These are phyloP conservation scores for Chinchilla lanigera DNA, from an alignment of 2,113 vertebrate species.

Conservation along the genomic window DNA sequence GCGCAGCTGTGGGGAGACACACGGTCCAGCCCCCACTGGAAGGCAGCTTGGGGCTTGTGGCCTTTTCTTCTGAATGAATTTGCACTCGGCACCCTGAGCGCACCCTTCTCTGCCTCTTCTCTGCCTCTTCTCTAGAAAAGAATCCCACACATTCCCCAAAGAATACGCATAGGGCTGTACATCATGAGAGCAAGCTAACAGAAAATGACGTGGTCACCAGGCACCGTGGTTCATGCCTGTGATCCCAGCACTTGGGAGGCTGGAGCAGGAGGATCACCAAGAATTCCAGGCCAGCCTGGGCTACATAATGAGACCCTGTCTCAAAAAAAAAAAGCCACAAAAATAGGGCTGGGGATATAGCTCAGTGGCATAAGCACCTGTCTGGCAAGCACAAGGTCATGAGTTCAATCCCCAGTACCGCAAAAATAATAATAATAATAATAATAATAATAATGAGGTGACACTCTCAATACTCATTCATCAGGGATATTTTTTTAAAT, in stretches of 20 bases:
- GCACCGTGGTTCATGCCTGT: not conserved
- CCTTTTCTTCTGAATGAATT: not conserved
- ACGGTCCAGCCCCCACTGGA: not conserved
- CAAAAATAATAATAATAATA: too few relatives aligned
- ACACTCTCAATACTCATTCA: not conserved
- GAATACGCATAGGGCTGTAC: rapidly evolving
- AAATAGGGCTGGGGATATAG: too few relatives aligned
- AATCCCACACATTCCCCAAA: not conserved
- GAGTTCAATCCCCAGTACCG: too few relatives aligned
- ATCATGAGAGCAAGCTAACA: not conserved
- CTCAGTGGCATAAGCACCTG: too few relatives aligned
- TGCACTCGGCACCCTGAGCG: rapidly evolving
- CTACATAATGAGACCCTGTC: not conserved
- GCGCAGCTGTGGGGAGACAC: not conserved
- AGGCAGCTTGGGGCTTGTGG: not conserved
- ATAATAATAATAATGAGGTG: not conserved
- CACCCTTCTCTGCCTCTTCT: not conserved
- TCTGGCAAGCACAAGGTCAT: too few relatives aligned
- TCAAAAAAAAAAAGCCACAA: not conserved
- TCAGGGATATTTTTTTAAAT: not conserved
- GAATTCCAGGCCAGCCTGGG: not conserved
- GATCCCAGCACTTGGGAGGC: not conserved
- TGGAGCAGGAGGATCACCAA: not conserved
- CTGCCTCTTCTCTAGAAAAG: not conserved
- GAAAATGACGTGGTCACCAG: not conserved